Evolutionary conservation across 2,113 vertebrate genomes (phyloP), one percentile per base, ranked within the genome.

Genomic region (Datnioides undecimradiatus): DNA sequence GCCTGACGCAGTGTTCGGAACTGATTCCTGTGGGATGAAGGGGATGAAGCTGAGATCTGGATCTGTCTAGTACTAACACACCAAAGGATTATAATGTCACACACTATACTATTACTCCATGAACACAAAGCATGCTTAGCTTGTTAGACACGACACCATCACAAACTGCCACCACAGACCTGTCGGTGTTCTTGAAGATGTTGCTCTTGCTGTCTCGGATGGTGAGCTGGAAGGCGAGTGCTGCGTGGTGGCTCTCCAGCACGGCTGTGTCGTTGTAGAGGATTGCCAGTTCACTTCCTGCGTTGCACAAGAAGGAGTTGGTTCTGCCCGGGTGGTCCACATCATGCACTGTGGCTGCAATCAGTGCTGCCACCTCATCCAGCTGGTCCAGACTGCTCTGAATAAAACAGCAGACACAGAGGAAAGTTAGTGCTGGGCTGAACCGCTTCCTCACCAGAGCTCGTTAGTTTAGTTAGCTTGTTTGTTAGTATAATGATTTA

Each of bases 261-360:
- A 99, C 97, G 0, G 98, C 97, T 0, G 95, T 99, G 81, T 99
- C 98, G 0, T 99, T 99, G 87, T 99, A 99, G 33, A 99, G 96
- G 52, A 99, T 94, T 0, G 98, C 98, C 33, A 99, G 93, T 31
- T 99, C 97, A 3, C 98, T 98, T 82, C 97, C 96, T 0, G 97
- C 98, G 0, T 99, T 99, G 70, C 98, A 99, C 87, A 99, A 90
- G 93, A 99, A 99, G 16, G 97, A 98, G 92, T 99, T 99, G 88
- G 98, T 99, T 71, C 97, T 90, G 34, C 98, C 98, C 0, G 97
- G 97, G 78, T 99, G 98, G 73, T 99, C 97, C 74, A 99, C 96
- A 0, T 99, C 98, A 0, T 99, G 98, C 46, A 99, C 96, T 0
- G 97, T 96, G 84, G 98, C 97, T 2, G 98, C 98, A n/a, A 99